Conservation (phyloP, 2,113 vertebrate genomes). For the Bos taurus region ARS-UCD2.0 NC_037337.1:85873501-85874000, state of each 20-base stretch:
- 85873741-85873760: neutral
- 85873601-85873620: neutral
- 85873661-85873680: neutral
- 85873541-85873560: neutral
- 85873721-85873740: neutral
- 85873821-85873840: neutral
- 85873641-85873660: neutral
- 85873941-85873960: neutral
- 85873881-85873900: neutral
- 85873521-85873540: neutral
- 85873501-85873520: neutral
- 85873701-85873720: neutral
- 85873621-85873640: neutral
- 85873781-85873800: neutral
- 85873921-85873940: neutral
- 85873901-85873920: neutral
- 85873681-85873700: neutral
- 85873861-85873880: neutral
- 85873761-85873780: neutral
- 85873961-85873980: neutral
- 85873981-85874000: constrained; percentile 42
- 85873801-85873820: neutral
- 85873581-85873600: neutral
- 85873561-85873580: neutral
- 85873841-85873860: neutral